Base-by-base conservation (phyloP, 2,888 invertebrate genomes). In the Cephus pulcher region DNA sequence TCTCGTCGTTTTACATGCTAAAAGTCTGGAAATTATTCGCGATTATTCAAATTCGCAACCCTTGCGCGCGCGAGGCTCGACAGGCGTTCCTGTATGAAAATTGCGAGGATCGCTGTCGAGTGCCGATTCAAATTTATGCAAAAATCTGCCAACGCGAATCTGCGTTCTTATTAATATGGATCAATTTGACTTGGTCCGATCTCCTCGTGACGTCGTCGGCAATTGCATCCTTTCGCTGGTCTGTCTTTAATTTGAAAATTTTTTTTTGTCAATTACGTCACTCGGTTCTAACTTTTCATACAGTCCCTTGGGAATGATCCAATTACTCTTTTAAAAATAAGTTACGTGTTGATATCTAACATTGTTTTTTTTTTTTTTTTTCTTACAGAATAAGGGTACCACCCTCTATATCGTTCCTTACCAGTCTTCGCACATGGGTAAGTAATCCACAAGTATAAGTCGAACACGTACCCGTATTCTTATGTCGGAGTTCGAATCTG, bases 81-180 rank as follows among this genome's bases (percentile, higher is more conserved):
- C 40, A 15, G 40, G 40, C 40, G 40, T 15, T 40, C 15, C 40
- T 40, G 15, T 40, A 40, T 40, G 82, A 76, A 70, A 70, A 70
- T 33, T 12, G 70, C 70, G n/a, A 30, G 70, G 82, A 78, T 80
- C 79, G 80, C 82, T 82, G 82, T 37, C 78, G 79, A 74, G 80
- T 74, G 79, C 82, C 86, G 86, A 89, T 89, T 89, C 85, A 89
- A 89, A 89, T 89, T 89, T 89, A 89, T 89, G 89, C 88, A 89
- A 89, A 89, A 89, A 87, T 87, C 84, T 82, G 80, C 81, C 83
- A 84, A 86, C 85, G 86, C 83, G 86, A 87, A 86, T 86, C 84
- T 77, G 84, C 85, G 83, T 84, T 86, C 87, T 87, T 88, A 89
- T 89, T 89, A 89, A 88, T 89, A 89, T 89, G 87, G 87, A 89